These are phyloP conservation scores for Cariama cristata DNA, from an alignment of 2,113 vertebrate species.

Conservation along the genomic window DNA sequence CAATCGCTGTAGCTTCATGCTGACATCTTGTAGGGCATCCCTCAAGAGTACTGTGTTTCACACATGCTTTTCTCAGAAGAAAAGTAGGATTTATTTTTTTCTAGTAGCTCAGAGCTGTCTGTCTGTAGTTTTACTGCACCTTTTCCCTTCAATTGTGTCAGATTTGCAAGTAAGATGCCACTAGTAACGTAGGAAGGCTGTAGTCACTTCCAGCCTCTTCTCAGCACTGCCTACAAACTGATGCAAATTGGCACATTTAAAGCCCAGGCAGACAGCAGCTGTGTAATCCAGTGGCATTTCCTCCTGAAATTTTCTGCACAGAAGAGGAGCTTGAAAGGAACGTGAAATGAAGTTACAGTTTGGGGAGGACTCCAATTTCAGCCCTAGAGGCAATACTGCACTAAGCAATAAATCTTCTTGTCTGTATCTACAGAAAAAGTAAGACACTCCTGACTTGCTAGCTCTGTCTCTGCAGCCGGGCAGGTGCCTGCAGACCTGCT, in stretches of 20 bases:
- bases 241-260: conserved; percentile 41
- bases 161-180: conserved; percentile 13
- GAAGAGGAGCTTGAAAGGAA: conserved; percentile 43
- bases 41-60: background rate
- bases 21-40: background rate
- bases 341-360: conserved; percentile 22
- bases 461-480: background rate
- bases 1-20: background rate
- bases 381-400: background rate
- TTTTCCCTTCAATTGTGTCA: background rate
- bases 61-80: background rate
- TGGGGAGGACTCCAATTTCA: conserved; percentile 39
- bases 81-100: background rate
- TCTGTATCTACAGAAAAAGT: background rate
- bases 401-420: conserved; percentile 34
- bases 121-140: background rate
- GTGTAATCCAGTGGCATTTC: conserved; percentile 62
- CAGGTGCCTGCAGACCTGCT: background rate
- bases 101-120: background rate
- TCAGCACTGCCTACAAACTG: conserved; percentile 35
- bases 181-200: background rate
- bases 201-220: conserved; percentile 30
- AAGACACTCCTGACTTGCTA: background rate
- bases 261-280: conserved; percentile 52
- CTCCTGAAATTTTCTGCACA: conserved; percentile 31